A percentile compares a stretch with the other conserved stretches of the same genome.
phyloP scores from a whole-genome alignment of 2,113 vertebrate species.

The Promerops cafer region DNA sequence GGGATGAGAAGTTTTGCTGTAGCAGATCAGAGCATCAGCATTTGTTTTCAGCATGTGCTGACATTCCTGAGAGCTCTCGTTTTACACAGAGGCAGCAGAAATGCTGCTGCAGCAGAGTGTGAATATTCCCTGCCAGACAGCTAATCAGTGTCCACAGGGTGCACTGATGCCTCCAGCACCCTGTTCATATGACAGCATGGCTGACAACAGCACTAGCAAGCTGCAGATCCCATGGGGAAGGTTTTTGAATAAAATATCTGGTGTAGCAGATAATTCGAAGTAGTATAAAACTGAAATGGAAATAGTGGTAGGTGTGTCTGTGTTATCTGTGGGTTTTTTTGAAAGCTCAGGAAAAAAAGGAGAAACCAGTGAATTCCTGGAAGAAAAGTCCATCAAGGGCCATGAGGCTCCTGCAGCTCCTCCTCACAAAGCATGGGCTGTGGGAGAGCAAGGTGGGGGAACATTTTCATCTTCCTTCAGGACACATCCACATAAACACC shows the following conservation, averaged over 20 bases:
- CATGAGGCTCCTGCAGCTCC: background rate
- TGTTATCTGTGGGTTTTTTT: background rate
- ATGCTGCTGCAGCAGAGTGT: slow-evolving; percentile 8
- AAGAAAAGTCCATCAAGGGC: background rate
- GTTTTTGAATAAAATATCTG: background rate
- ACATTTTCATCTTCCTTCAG: background rate
- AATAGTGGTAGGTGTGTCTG: background rate
- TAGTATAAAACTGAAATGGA: background rate
- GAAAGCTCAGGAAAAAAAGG: background rate
- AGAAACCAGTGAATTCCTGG: background rate
- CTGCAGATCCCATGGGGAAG: background rate
- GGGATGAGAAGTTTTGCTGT: slow-evolving; percentile 28
- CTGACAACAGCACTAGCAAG: background rate
- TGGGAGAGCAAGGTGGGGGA: background rate
- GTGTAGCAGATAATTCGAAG: background rate
- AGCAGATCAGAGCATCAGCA: background rate
- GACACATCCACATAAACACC: background rate
- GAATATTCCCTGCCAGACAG: slow-evolving; percentile 12
- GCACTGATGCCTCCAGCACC: background rate
- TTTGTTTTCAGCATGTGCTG: slow-evolving; percentile 5
- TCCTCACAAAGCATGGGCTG: background rate
- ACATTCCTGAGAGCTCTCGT: slow-evolving; percentile 45
- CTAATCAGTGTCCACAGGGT: background rate
- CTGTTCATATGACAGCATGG: background rate
- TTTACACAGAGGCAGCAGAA: slow-evolving; percentile 65